phyloP scores from a whole-genome alignment of 1,140 invertebrate species.

The Neodiprion fabricii region DNA sequence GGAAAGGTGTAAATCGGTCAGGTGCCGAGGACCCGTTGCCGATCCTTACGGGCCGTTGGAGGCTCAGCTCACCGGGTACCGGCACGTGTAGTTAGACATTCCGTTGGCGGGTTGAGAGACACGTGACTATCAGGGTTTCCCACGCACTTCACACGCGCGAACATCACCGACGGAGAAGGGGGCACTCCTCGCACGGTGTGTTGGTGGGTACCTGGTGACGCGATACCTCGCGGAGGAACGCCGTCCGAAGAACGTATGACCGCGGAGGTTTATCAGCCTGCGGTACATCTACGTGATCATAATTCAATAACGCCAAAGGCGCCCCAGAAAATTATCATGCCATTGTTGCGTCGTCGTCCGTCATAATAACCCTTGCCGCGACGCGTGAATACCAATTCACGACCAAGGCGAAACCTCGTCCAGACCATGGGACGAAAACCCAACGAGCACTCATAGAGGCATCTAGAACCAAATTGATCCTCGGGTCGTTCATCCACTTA shows the following conservation, averaged over 20 bases:
- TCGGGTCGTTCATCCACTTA: too few relatives aligned
- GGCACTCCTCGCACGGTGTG: background rate
- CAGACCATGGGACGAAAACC: background rate
- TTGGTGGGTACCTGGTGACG: background rate
- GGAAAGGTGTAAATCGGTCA: too few relatives aligned
- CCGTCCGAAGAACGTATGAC: background rate
- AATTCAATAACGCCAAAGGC: background rate
- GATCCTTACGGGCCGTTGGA: too few relatives aligned
- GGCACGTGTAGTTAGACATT: slow-evolving; percentile 7
- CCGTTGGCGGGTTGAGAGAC: background rate
- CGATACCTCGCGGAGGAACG: background rate
- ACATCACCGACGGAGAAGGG: background rate
- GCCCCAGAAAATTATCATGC: slow-evolving; percentile 1
- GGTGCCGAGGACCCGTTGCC: too few relatives aligned
- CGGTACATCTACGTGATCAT: background rate
- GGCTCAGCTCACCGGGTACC: background rate
- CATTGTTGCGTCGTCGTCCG: background rate
- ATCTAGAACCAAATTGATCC: too few relatives aligned
- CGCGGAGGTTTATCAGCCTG: background rate
- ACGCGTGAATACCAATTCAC: too few relatives aligned
- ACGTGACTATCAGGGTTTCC: slow-evolving; percentile 4
- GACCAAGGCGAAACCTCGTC: too few relatives aligned
- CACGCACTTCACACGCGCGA: slow-evolving; percentile 1
- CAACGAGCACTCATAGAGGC: background rate
- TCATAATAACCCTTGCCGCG: background rate